phyloP scores from a whole-genome alignment of 2,888 invertebrate species.

The Thelaira solivaga region DNA sequence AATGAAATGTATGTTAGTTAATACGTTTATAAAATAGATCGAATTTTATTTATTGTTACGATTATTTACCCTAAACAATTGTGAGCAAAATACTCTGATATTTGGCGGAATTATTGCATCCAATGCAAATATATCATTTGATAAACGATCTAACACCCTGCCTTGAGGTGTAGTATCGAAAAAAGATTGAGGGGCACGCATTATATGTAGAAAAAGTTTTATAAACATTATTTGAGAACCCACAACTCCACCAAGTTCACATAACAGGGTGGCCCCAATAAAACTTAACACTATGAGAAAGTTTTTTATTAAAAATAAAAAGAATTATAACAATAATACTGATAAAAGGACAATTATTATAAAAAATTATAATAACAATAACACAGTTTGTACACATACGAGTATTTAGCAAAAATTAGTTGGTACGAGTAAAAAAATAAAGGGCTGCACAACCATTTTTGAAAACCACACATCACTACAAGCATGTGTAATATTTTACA shows the following conservation, averaged over 20 bases:
- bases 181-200: slow-evolving; percentile 80
- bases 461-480: too few relatives aligned
- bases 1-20: not conserved
- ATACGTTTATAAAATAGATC: not conserved
- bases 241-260: slow-evolving; percentile 78
- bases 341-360: too few relatives aligned
- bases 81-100: slow-evolving; percentile 66
- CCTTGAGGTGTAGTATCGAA: slow-evolving; percentile 82
- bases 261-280: slow-evolving; percentile 70
- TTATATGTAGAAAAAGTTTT: slow-evolving; percentile 77
- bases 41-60: not conserved
- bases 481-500: too few relatives aligned
- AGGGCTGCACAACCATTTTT: too few relatives aligned
- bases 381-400: too few relatives aligned
- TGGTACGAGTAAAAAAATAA: too few relatives aligned
- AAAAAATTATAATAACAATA: too few relatives aligned
- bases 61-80: slow-evolving; percentile 73
- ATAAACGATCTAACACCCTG: slow-evolving; percentile 81
- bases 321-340: too few relatives aligned
- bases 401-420: too few relatives aligned
- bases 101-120: slow-evolving; percentile 78
- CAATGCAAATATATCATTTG: slow-evolving; percentile 79
- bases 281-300: slow-evolving; percentile 67
- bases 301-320: too few relatives aligned
- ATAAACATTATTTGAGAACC: slow-evolving; percentile 78